Conservation (phyloP, 1,140 invertebrate genomes). For the Oedothorax gibbosus region DNA sequence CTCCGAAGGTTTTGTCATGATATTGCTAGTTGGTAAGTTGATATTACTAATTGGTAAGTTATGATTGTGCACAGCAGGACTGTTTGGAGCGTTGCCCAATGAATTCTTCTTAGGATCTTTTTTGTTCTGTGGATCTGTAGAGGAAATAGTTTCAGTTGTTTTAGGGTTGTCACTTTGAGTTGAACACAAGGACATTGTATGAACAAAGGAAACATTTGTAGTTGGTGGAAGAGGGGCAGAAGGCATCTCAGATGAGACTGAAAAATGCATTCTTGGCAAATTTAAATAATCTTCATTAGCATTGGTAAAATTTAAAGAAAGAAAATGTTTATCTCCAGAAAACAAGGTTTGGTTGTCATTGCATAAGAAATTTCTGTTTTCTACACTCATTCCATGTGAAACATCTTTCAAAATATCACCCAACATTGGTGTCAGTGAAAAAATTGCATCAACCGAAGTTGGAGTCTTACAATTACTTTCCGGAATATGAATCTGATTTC, state of each 20-base stretch:
- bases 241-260: slow-evolving; percentile 33
- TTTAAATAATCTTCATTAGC: slow-evolving; percentile 50
- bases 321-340: slow-evolving; percentile 40
- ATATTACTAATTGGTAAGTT: slow-evolving; percentile 4
- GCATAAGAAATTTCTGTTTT: slow-evolving; percentile 25
- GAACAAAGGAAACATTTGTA: slow-evolving; percentile 51
- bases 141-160: slow-evolving; percentile 34
- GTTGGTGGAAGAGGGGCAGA: slow-evolving; percentile 26
- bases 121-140: slow-evolving; percentile 40
- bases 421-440: slow-evolving; percentile 37
- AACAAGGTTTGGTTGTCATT: slow-evolving; percentile 42
- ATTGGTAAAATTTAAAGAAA: slow-evolving; percentile 42
- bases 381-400: slow-evolving; percentile 32
- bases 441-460: slow-evolving; percentile 47
- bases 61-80: slow-evolving; percentile 7
- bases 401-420: slow-evolving; percentile 57
- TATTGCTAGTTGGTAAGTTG: not conserved
- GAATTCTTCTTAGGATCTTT: slow-evolving; percentile 25
- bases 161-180: slow-evolving; percentile 39
- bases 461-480: slow-evolving; percentile 53
- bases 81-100: slow-evolving; percentile 11
- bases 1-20: slow-evolving; percentile 22
- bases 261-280: slow-evolving; percentile 51
- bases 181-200: slow-evolving; percentile 49
- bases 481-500: slow-evolving; percentile 49